A percentile compares a stretch with the other conserved stretches of the same genome.
Evolutionary conservation across 2,888 invertebrate species (phyloP).

Genomic region (Erebia palarica): DNA sequence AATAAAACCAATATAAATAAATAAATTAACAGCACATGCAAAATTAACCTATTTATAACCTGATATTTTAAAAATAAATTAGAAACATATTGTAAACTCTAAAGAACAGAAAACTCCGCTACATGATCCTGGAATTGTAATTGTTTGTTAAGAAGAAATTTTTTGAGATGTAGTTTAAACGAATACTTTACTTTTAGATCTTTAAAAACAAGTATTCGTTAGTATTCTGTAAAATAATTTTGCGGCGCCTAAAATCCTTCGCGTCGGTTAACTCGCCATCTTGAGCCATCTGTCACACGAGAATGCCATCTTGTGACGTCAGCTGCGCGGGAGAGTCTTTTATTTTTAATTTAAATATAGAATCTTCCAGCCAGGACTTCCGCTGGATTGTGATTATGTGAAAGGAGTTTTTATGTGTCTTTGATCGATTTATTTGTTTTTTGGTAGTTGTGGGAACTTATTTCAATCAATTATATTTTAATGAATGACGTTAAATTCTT

Average conservation of each 20-base stretch:
- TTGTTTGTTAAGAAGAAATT: no score
- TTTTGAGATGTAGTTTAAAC: no score
- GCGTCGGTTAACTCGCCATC: constrained; percentile 6
- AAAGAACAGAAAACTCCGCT: no score
- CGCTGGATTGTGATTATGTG: constrained; percentile 35
- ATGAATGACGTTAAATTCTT: constrained; percentile 2
- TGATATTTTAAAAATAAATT: no score
- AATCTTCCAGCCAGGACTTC: constrained; percentile 37
- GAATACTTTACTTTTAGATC: no score
- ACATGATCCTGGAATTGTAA: no score
- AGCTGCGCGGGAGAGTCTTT: constrained; percentile 38
- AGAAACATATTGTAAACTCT: no score
- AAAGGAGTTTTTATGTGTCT: constrained; percentile 32
- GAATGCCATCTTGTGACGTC: constrained; percentile 37
- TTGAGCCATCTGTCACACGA: constrained; percentile 30
- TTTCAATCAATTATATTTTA: constrained; percentile 1
- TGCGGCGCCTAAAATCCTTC: constrained; percentile 18
- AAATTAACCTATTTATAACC: no score
- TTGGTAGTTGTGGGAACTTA: constrained; percentile 19
- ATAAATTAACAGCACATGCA: no score
- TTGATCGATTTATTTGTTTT: constrained; percentile 27
- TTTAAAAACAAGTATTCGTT: no score
- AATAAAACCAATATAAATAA: no score
- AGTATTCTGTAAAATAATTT: constrained; percentile 15
- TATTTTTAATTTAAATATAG: constrained; percentile 38